These are phyloP conservation scores for Trachelus troglodyta DNA, from an alignment of 2,888 invertebrate species.

Conservation along the genomic window DNA sequence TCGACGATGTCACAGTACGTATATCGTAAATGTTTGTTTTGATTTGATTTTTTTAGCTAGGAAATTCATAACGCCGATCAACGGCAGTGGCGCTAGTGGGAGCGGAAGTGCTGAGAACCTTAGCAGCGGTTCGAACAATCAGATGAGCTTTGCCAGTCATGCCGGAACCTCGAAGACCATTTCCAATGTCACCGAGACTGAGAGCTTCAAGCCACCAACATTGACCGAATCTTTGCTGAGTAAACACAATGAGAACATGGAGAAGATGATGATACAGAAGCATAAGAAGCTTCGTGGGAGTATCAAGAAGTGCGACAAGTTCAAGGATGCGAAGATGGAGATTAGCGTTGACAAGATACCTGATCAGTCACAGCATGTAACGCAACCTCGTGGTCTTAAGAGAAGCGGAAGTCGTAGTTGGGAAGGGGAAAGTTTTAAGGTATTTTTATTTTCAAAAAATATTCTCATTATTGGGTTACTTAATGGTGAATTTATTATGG, in stretches of 20 bases:
- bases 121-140: constrained; percentile 72
- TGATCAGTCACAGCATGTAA: constrained; percentile 49
- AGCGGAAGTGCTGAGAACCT: constrained; percentile 72
- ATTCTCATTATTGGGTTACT: background rate
- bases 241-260: constrained; percentile 84
- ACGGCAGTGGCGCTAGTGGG: constrained; percentile 70
- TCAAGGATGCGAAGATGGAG: constrained; percentile 68
- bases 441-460: constrained; percentile 29
- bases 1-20: background rate
- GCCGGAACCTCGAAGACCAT: constrained; percentile 67
- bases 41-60: constrained; percentile 42
- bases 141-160: constrained; percentile 67
- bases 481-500: background rate
- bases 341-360: constrained; percentile 62
- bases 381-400: constrained; percentile 71
- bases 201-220: constrained; percentile 67
- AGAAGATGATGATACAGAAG: constrained; percentile 79
- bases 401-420: constrained; percentile 73
- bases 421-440: constrained; percentile 70
- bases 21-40: background rate
- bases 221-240: constrained; percentile 73
- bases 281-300: constrained; percentile 74
- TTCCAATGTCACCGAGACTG: constrained; percentile 51
- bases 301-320: constrained; percentile 67
- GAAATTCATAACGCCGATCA: constrained; percentile 67